Evolutionary conservation across 2,113 vertebrate genomes (phyloP), one percentile per base, ranked within the genome.

Genomic region (Sclerurus mexicanus): DNA sequence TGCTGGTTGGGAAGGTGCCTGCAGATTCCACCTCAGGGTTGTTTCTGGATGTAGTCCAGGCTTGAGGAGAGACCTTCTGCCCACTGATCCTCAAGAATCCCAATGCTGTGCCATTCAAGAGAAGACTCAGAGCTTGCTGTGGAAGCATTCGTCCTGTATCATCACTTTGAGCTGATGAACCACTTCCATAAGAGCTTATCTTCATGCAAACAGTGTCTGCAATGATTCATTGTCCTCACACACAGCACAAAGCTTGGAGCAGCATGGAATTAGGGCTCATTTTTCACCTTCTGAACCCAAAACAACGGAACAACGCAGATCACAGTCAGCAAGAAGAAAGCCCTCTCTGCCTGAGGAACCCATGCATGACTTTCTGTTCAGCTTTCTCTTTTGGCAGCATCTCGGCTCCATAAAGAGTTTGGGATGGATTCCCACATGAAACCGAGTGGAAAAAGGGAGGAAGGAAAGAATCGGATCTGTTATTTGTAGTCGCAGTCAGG

Each of bases 151-250:
- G 11, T 76, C 37, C 18, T 55, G 33, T 52, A 23, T 79, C 20
- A 6, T 27, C 0, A 0, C 13, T 44, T 17, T 19, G 58, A 67
- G 31, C 42, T 40, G 59, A 28, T 0, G 4, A 88, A 35, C 24
- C 7, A 5, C 33, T 82, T 79, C 2, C 35, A 6, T 4, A 7
- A 27, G 67, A 60, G 44, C 12, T 92, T 28, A 3, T 44, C 31
- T 59, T 69, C 13, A 12, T 35, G 74, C 6, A 1, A 44, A 62
- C 25, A 3, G 23, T 15, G 12, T 25, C 15, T 60, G 62, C 31
- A 60, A 12, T 12, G 66, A n/a, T 31, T 68, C 64, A 2, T 4
- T 40, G 53, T 73, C 44, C 62, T 87, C 77, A 40, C 0, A 5
- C 37, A 18, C 28, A 40, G 44, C 71, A 52, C 69, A 87, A 31